Conservation (phyloP, 53 echinoderm and acorn worm genomes). For the Apostichopus leukothele region DNA sequence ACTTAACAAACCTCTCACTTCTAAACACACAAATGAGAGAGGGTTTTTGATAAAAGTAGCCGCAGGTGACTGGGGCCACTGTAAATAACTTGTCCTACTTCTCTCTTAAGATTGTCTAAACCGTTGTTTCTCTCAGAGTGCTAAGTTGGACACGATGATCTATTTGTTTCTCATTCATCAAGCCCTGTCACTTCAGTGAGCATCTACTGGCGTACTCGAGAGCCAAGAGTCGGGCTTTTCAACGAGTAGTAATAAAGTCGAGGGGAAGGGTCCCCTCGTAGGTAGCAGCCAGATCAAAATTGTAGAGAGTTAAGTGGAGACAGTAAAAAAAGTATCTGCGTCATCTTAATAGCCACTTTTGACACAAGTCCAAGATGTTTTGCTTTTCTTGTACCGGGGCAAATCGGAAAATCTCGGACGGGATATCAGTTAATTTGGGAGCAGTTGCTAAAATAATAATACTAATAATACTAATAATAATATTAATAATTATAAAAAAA, state of each 20-base stretch:
- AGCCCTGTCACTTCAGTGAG: constrained; percentile 19
- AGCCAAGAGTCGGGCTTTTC: constrained; percentile 10
- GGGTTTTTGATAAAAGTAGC: constrained; percentile 21
- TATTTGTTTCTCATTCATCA: background rate
- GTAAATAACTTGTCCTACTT: constrained; percentile 40
- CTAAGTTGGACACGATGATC: background rate
- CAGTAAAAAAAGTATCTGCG: background rate
- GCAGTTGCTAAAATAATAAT: background rate
- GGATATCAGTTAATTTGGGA: background rate
- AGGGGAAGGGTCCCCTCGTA: constrained; percentile 13
- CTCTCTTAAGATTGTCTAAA: background rate
- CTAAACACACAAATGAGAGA: constrained; percentile 25
- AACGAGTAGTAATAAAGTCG: background rate
- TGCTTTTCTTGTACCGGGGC: background rate
- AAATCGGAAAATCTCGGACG: background rate
- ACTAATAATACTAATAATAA: too few relatives aligned
- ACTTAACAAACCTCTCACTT: constrained; percentile 42
- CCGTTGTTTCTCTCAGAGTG: background rate
- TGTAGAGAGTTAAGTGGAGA: background rate
- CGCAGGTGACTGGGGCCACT: constrained; percentile 23
- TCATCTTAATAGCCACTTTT: background rate
- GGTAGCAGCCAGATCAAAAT: background rate
- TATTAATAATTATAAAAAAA: too few relatives aligned
- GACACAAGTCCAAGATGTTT: background rate
- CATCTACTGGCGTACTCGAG: constrained; percentile 1